These are phyloP conservation scores for Chalcis sispes DNA, from an alignment of 2,888 invertebrate species.

Conservation along the genomic window DNA sequence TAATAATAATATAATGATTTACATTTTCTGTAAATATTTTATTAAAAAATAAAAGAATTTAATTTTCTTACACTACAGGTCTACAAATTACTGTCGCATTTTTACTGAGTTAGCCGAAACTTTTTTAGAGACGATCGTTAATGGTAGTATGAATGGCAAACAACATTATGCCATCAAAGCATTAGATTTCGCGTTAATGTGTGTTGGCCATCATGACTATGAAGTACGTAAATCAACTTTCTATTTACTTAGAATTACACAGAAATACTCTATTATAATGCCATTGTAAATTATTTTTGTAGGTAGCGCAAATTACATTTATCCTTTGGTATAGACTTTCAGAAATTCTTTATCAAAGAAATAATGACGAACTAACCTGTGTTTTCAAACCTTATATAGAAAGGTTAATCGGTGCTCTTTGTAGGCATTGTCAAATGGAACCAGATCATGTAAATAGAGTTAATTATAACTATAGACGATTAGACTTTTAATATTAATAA, in stretches of 20 bases:
- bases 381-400: constrained; percentile 94
- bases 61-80: constrained; percentile 75
- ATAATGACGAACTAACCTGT: constrained; percentile 87
- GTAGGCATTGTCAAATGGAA: constrained; percentile 96
- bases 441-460: constrained; percentile 86
- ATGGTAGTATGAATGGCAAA: constrained; percentile 79
- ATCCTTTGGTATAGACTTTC: constrained; percentile 97
- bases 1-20: not conserved
- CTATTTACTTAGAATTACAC: constrained; percentile 5
- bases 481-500: constrained; percentile 2
- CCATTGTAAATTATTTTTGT: constrained; percentile 57
- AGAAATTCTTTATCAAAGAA: constrained; percentile 93
- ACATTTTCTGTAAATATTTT: not conserved
- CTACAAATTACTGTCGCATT: constrained; percentile 94
- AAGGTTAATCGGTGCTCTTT: constrained; percentile 91
- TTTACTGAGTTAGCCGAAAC: constrained; percentile 97
- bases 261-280: constrained; percentile 12
- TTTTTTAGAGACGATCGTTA: constrained; percentile 89
- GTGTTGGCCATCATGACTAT: constrained; percentile 98
- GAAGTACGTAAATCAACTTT: constrained; percentile 85
- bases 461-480: constrained; percentile 3
- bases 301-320: constrained; percentile 92
- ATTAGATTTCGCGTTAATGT: constrained; percentile 91
- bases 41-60: not conserved
- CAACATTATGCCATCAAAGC: constrained; percentile 89